Percentiles rank a stretch among this genome's conserved stretches.
These are phyloP conservation scores for Forbesichthys agassizii DNA, from an alignment of 2,113 vertebrate genomes.

Conservation along the genomic window DNA sequence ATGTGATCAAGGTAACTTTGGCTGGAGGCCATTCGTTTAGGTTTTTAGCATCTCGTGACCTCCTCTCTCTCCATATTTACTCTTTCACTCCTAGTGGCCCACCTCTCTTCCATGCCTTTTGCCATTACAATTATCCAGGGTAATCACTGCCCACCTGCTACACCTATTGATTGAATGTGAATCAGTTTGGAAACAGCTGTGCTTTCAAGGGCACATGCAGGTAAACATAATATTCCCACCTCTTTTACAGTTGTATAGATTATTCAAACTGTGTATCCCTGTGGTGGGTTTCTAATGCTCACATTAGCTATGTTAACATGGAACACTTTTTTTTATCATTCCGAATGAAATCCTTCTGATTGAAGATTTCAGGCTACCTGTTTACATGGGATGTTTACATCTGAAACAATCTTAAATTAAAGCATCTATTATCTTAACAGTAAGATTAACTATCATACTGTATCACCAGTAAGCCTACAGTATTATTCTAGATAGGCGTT, in stretches of 20 bases:
- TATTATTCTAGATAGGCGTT: too few species aligned
- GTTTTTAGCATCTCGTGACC: slow-evolving; percentile 47
- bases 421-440: too few species aligned
- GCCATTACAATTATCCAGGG: slow-evolving; percentile 55
- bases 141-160: slow-evolving; percentile 50
- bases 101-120: slow-evolving; percentile 39
- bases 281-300: neutral
- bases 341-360: too few species aligned
- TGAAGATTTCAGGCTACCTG: too few species aligned
- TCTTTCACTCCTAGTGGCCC: slow-evolving; percentile 19
- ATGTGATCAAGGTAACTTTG: slow-evolving; percentile 69
- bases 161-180: slow-evolving; percentile 49
- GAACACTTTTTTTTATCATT: too few species aligned
- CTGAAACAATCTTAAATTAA: too few species aligned
- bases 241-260: neutral
- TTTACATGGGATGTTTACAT: too few species aligned
- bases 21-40: slow-evolving; percentile 48
- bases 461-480: too few species aligned
- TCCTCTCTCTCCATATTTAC: slow-evolving; percentile 17
- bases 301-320: too few species aligned
- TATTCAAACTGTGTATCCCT: too few species aligned
- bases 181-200: slow-evolving; percentile 32
- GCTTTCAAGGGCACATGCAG: slow-evolving; percentile 43
- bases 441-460: too few species aligned
- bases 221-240: slow-evolving; percentile 26